Base-by-base conservation (phyloP, 2,797 vertebrate genomes). In the Danio albolineatus region DNA sequence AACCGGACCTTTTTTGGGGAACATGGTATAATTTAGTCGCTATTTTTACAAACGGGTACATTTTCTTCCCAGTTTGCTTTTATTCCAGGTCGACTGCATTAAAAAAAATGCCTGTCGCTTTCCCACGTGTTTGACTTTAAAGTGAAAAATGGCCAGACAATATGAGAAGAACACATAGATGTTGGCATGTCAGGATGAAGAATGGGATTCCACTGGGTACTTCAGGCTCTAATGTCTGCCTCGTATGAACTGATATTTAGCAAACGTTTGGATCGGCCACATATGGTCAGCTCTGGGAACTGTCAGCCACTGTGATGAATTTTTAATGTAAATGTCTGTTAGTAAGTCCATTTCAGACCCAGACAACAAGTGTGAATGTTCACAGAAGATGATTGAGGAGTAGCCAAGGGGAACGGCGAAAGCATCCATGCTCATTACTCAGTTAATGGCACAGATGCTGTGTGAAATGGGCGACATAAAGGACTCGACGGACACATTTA, bases 11-110 rank as follows among this genome's bases (percentile, higher is more conserved):
- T 90, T 86, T 88, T 85, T 88, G 80, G 71, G 60, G 60, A 89
- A 88, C 88, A 89, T 88, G 86, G 91, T 94, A 91, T 94, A 94
- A 94, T 94, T 94, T 93, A 79, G 88, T 86, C 62, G 84, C 91
- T 94, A 94, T 94, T 94, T 94, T 92, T 91, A 88, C 86, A 87
- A 84, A 87, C 87, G 76, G 69, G 80, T 90, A 84, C 85, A 87
- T 85, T 89, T 85, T 88, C 64, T 88, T 88, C 85, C 83, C 74
- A 83, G 83, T 83, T 88, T 87, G 72, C 81, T 56, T 85, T 65
- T 62, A 75, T 76, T 57, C 78, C 79, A 49, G 88, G 80, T 87
- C 86, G 84, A 80, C 79, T 80, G 85, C 73, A 78, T 84, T 41
- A 46, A 80, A 73, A 46, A 80, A 72, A 44, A 51, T 36, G 49